Percentiles rank a stretch among this genome's conserved stretches.
These are phyloP conservation scores for Dicyrtomina minuta DNA, from an alignment of 2,888 invertebrate genomes.

Conservation along the genomic window DNA sequence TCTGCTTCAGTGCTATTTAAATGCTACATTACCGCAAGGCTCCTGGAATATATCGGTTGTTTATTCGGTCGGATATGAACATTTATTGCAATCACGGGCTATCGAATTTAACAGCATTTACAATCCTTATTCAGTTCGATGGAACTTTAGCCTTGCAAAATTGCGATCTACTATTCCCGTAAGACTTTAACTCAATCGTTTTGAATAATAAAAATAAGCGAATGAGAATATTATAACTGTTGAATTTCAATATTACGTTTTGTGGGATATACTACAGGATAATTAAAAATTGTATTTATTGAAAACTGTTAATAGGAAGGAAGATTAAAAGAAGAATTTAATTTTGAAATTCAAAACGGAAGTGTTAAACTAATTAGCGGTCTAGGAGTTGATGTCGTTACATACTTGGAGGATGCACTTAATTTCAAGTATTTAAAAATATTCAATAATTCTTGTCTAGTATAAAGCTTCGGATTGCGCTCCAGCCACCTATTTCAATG, in stretches of 20 bases:
- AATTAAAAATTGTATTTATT: background rate
- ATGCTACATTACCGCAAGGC: background rate
- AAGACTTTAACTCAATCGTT: background rate
- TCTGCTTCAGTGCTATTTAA: background rate
- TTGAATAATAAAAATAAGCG: no score
- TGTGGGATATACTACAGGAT: no score
- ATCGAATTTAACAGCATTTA: background rate
- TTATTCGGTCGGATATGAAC: background rate
- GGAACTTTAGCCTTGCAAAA: constrained; percentile 1
- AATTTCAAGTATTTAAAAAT: constrained; percentile 5
- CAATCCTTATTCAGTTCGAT: constrained; percentile 7
- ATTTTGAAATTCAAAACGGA: background rate
- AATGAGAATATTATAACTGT: no score
- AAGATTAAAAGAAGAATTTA: no score
- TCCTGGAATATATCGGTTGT: background rate
- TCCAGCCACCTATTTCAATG: no score
- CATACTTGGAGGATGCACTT: constrained; percentile 5
- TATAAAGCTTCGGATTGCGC: no score
- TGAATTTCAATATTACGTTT: no score
- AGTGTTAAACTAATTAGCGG: background rate
- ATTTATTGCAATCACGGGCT: background rate
- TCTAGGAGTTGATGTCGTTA: background rate
- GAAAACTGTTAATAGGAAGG: no score
- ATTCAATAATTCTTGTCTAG: no score
- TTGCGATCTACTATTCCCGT: background rate